phyloP scores from a whole-genome alignment of 2,113 vertebrate species.

The human (Homo sapiens) region DNA sequence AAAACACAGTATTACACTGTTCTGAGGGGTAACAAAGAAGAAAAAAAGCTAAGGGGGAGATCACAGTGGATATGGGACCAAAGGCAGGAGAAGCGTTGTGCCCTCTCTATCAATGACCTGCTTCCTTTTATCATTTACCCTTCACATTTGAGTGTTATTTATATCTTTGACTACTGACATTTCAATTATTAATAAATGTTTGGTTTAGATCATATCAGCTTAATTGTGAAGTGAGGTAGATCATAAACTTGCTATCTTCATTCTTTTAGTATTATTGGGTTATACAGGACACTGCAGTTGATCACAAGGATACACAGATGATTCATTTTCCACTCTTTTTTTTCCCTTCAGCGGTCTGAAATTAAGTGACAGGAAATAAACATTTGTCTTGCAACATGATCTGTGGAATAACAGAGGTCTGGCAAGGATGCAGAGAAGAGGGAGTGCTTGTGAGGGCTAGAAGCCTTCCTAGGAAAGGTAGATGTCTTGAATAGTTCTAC shows the following conservation, averaged over 20 bases:
- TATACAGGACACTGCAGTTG: background rate
- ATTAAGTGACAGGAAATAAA: conserved; percentile 15
- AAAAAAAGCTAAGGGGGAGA: background rate
- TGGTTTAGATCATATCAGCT: conserved; percentile 21
- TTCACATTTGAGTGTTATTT: conserved; percentile 25
- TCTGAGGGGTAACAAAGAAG: background rate
- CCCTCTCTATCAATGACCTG: background rate
- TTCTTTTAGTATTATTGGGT: conserved; percentile 1
- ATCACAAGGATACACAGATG: background rate
- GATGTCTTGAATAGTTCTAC: background rate
- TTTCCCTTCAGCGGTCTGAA: background rate
- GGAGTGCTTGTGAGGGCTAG: background rate
- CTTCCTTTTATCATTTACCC: background rate
- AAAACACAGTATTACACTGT: background rate
- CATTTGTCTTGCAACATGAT: background rate
- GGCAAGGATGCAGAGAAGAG: background rate
- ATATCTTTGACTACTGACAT: background rate
- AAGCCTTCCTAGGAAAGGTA: background rate
- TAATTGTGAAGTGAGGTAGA: background rate
- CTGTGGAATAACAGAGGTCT: background rate
- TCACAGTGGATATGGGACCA: too few relatives aligned
- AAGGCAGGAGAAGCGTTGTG: background rate
- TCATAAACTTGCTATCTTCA: conserved; percentile 28
- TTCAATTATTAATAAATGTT: conserved; percentile 45
- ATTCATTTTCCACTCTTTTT: background rate